Conservation (phyloP, 2,888 invertebrate species). For the Diloba caeruleocephala region DNA sequence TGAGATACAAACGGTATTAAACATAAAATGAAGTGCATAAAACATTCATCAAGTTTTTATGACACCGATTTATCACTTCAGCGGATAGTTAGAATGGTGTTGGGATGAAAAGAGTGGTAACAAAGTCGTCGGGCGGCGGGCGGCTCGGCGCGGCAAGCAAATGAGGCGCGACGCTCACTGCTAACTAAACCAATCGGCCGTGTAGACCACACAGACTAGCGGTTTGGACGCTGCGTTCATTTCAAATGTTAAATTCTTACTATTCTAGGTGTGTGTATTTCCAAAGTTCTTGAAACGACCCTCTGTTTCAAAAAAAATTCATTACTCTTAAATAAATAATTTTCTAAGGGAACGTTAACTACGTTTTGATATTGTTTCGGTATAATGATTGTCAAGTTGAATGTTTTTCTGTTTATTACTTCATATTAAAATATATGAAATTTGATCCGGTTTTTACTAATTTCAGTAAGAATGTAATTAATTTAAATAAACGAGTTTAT, state of each 20-base stretch:
- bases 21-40: slow-evolving; percentile 52
- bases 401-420: too few species aligned
- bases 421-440: too few species aligned
- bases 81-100: slow-evolving; percentile 80
- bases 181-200: slow-evolving; percentile 89
- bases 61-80: slow-evolving; percentile 78
- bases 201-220: slow-evolving; percentile 65
- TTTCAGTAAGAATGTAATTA: too few species aligned
- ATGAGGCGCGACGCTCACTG: slow-evolving; percentile 88
- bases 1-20: slow-evolving; percentile 41
- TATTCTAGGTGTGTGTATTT: too few species aligned
- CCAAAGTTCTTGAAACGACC: too few species aligned
- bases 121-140: slow-evolving; percentile 68
- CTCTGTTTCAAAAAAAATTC: too few species aligned
- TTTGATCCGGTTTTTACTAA: too few species aligned
- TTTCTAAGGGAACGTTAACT: too few species aligned
- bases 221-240: slow-evolving; percentile 41
- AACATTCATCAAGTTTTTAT: slow-evolving; percentile 63
- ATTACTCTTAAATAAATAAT: too few species aligned
- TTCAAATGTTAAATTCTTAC: not conserved
- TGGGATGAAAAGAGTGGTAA: slow-evolving; percentile 85
- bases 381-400: too few species aligned
- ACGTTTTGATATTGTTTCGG: too few species aligned
- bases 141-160: slow-evolving; percentile 79
- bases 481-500: too few species aligned